Conservation (phyloP, 1,140 invertebrate species). For the Ostrea edulis region DNA sequence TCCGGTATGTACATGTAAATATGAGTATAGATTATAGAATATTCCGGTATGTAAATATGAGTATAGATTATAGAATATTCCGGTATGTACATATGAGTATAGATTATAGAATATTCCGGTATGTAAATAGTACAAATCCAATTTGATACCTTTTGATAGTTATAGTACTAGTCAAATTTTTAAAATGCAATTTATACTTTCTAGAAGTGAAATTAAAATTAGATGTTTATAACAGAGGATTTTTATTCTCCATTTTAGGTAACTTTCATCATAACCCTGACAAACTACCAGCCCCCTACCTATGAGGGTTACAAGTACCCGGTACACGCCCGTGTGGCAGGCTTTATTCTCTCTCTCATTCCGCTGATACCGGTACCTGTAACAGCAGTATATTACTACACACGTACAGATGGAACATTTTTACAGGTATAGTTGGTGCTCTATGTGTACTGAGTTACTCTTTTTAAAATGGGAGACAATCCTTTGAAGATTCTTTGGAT, state of each 20-base stretch:
- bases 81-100: no score
- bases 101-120: no score
- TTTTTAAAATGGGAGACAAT: not conserved
- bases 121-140: no score
- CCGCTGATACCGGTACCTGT: constrained; percentile 71
- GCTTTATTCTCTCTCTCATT: constrained; percentile 66
- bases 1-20: no score
- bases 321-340: constrained; percentile 60
- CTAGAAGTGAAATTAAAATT: no score
- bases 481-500: no score
- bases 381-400: constrained; percentile 60
- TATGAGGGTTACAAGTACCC: constrained; percentile 70
- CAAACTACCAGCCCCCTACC: constrained; percentile 82
- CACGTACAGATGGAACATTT: constrained; percentile 50
- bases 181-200: no score
- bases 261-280: constrained; percentile 84
- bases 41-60: no score
- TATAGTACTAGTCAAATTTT: no score
- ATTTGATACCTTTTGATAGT: no score
- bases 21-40: no score
- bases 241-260: constrained; percentile 83
- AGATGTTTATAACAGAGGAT: not conserved
- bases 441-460: not conserved
- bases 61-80: no score
- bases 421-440: constrained; percentile 48